Conservation (phyloP, 2,113 vertebrate species). For the Solea solea region DNA sequence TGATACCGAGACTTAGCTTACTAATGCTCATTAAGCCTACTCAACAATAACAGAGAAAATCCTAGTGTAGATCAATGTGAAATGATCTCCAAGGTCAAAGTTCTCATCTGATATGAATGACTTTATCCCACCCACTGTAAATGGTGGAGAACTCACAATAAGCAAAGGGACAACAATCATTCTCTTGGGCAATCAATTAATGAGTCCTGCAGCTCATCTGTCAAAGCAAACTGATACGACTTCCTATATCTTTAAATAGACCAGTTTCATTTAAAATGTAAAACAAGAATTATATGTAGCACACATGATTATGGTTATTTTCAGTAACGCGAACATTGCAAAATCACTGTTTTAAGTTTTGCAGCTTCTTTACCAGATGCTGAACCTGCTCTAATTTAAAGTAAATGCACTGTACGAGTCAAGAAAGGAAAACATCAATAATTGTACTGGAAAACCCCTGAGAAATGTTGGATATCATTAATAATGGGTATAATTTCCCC, state of each 20-base stretch:
- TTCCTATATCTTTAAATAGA: too few species aligned
- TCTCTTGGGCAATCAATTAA: conserved; percentile 21
- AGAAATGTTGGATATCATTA: conserved; percentile 71
- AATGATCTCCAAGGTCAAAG: not conserved
- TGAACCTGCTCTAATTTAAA: conserved; percentile 29
- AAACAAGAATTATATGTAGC: too few species aligned
- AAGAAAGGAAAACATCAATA: conserved; percentile 60
- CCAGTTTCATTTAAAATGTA: too few species aligned
- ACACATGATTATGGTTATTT: not conserved
- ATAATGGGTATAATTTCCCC: conserved; percentile 73
- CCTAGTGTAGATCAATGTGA: not conserved
- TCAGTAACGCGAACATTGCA: conserved; percentile 1
- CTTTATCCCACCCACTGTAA: conserved; percentile 18
- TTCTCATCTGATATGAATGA: not conserved
- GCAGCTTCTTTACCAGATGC: not conserved
- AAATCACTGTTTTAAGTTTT: not conserved
- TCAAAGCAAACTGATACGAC: not conserved
- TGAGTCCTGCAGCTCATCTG: conserved; percentile 6
- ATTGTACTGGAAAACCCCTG: conserved; percentile 76
- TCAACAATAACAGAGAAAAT: not conserved
- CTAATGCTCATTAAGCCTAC: not conserved
- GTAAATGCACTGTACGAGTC: conserved; percentile 40
- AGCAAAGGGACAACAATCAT: conserved; percentile 18
- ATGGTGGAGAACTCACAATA: conserved; percentile 19
- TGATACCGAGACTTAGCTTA: not conserved